A percentile compares a stretch with the other conserved stretches of the same genome.
These are phyloP conservation scores for Nemoura dubitans DNA, from an alignment of 2,888 invertebrate species.

Conservation along the genomic window DNA sequence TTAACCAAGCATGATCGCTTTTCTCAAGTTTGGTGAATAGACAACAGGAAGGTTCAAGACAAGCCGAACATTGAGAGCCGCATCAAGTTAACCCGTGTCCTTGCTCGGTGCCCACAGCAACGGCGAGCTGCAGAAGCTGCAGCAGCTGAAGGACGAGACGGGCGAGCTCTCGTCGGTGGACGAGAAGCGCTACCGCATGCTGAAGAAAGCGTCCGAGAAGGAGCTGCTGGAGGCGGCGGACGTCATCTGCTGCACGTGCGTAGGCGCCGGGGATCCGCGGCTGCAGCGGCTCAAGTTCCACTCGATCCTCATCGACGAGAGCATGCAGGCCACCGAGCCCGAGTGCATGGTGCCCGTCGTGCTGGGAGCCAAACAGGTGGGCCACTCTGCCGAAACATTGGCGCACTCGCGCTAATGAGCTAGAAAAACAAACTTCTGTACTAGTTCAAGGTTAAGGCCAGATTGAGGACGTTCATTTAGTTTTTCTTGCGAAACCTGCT, in stretches of 20 bases:
- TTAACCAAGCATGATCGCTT: too few relatives aligned
- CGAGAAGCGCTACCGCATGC: conserved; percentile 89
- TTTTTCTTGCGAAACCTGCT: too few relatives aligned
- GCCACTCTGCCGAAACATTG: background rate
- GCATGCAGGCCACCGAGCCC: conserved; percentile 96
- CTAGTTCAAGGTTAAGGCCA: too few relatives aligned
- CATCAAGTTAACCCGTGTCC: background rate
- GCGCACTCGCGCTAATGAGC: too few relatives aligned
- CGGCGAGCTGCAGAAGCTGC: conserved; percentile 92
- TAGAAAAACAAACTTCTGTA: too few relatives aligned
- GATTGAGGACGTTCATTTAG: too few relatives aligned
- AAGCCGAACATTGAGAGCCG: background rate
- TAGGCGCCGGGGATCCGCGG: conserved; percentile 96
- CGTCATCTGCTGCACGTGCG: conserved; percentile 99
- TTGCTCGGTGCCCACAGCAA: conserved; percentile 60
- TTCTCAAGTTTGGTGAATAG: too few relatives aligned
- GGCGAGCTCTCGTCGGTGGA: conserved; percentile 96
- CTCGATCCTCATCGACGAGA: conserved; percentile 96
- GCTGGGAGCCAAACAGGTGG: conserved; percentile 89
- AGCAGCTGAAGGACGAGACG: conserved; percentile 96
- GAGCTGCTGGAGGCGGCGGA: conserved; percentile 94
- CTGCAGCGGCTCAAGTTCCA: conserved; percentile 93
- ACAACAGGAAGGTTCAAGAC: too few relatives aligned
- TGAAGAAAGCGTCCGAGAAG: conserved; percentile 91
- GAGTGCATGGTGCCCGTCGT: conserved; percentile 99